phyloP scores from a whole-genome alignment of 2,113 vertebrate species.

The Poecilia latipinna region DNA sequence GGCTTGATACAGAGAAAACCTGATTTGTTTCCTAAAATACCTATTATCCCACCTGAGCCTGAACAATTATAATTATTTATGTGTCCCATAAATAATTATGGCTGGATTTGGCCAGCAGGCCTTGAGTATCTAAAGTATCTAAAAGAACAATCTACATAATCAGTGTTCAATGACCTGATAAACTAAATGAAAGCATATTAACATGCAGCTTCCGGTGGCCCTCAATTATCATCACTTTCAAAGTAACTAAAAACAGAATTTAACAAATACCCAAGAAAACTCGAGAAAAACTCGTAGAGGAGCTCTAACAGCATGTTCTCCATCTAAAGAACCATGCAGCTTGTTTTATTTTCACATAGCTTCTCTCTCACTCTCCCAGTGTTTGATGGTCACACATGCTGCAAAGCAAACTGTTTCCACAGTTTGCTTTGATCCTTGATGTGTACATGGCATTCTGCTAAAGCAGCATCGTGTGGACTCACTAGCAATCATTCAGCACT shows the following conservation, averaged over 20 bases:
- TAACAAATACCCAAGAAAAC: not conserved
- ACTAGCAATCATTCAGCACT: conserved; percentile 59
- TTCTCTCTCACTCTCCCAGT: conserved; percentile 44
- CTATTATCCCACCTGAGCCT: no score
- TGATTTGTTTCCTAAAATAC: no score
- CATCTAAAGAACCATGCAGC: conserved; percentile 11
- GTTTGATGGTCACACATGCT: conserved; percentile 67
- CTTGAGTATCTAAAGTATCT: no score
- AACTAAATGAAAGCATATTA: not conserved
- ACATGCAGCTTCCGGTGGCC: not conserved
- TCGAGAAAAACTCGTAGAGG: not conserved
- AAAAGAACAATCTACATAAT: not conserved
- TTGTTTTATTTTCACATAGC: conserved; percentile 37
- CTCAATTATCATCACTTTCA: not conserved
- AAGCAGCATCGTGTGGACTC: conserved; percentile 52
- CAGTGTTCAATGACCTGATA: not conserved
- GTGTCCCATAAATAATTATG: no score
- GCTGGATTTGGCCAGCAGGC: no score
- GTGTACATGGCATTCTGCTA: conserved; percentile 54
- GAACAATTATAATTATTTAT: no score
- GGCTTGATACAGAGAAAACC: no score
- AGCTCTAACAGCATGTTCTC: conserved; percentile 14
- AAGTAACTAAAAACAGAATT: not conserved
- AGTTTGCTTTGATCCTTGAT: conserved; percentile 73
- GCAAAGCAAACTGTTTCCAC: conserved; percentile 69